These are phyloP conservation scores for Nerophis lumbriciformis DNA, from an alignment of 2,113 vertebrate species.

Conservation along the genomic window DNA sequence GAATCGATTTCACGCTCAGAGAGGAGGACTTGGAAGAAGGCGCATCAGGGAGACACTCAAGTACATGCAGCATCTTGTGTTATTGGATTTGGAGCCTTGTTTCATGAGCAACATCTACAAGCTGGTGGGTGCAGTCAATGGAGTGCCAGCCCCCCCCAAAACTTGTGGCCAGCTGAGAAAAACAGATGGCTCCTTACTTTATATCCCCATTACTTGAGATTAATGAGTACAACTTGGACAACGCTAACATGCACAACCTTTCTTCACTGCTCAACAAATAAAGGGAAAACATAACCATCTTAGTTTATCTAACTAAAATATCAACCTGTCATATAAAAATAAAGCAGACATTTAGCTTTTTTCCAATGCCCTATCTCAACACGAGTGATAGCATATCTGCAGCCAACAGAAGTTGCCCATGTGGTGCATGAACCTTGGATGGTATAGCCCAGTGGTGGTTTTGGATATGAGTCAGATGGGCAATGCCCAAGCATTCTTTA, in stretches of 20 bases:
- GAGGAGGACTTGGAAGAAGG: conserved; percentile 62
- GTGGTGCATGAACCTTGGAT: too few species aligned
- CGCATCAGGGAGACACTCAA: conserved; percentile 54
- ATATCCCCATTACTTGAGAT: conserved; percentile 21
- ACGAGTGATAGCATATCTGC: too few species aligned
- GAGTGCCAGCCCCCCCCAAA: conserved; percentile 34
- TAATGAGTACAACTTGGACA: conserved; percentile 7
- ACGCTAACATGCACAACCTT: conserved; percentile 25
- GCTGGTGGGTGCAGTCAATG: conserved; percentile 51
- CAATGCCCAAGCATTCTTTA: too few species aligned
- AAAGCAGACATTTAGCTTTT: too few species aligned
- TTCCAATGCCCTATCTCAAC: too few species aligned
- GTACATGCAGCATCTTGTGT: conserved; percentile 59
- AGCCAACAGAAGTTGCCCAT: too few species aligned
- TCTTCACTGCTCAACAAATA: background rate
- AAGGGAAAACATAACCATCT: too few species aligned
- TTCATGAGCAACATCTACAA: conserved; percentile 49
- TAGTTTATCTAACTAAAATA: too few species aligned
- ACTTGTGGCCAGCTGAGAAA: conserved; percentile 56
- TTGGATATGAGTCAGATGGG: too few species aligned
- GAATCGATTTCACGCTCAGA: conserved; percentile 72
- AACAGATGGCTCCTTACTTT: conserved; percentile 48
- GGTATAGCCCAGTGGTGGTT: too few species aligned
- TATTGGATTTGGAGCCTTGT: conserved; percentile 67
- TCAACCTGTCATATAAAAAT: too few species aligned